phyloP scores from a whole-genome alignment of 2,797 vertebrate species.

The Squalus acanthias region DNA sequence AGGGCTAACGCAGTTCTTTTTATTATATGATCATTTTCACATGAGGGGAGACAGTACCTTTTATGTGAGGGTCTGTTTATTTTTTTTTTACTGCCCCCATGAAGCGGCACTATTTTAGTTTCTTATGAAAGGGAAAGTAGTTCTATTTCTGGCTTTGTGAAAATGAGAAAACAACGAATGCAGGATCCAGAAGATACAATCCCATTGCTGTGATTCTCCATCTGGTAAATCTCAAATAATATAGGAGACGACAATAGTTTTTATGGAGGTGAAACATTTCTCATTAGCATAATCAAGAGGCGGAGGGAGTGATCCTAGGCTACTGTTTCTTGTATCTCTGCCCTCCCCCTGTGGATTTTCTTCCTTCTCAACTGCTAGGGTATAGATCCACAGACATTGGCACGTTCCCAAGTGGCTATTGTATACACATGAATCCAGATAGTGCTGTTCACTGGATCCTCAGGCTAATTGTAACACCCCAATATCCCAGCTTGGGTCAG shows the following conservation, averaged over 20 bases:
- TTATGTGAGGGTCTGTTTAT: conserved; percentile 24
- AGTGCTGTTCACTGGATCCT: not conserved
- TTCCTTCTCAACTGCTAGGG: not conserved
- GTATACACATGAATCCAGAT: not conserved
- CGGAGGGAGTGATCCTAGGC: no score
- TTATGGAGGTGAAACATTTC: not conserved
- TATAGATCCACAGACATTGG: not conserved
- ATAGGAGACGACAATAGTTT: not conserved
- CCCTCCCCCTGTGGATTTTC: not conserved
- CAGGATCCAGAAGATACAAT: not conserved
- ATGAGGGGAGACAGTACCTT: not conserved
- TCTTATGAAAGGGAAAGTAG: not conserved
- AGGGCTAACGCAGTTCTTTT: not conserved
- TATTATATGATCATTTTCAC: conserved; percentile 16
- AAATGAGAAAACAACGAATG: not conserved
- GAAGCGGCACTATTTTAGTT: not conserved
- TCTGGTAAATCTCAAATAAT: not conserved
- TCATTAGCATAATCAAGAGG: not conserved
- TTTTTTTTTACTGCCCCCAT: not conserved
- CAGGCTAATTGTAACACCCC: not conserved
- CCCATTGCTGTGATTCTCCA: not conserved
- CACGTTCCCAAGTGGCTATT: not conserved
- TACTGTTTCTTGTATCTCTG: not conserved
- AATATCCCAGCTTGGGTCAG: not conserved
- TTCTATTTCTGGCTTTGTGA: not conserved